A percentile compares a stretch with the other conserved stretches of the same genome.
Evolutionary conservation across 2,888 invertebrate species (phyloP).

Genomic region (Phortica okadai): DNA sequence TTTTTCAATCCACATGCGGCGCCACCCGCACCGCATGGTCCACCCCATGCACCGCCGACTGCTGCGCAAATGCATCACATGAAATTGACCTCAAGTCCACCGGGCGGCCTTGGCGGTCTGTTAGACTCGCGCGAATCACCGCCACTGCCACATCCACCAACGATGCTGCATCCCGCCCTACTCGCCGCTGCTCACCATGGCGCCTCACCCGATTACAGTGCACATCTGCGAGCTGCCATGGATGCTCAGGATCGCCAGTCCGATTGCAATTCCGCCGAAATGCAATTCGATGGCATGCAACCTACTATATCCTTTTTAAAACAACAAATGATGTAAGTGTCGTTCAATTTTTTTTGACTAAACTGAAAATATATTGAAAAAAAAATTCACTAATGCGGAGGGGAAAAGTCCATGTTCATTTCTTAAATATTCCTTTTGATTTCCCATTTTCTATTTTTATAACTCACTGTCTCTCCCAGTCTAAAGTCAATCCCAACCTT

Average conservation of each 20-base stretch:
- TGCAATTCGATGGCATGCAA: slow-evolving; percentile 93
- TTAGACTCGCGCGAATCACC: slow-evolving; percentile 86
- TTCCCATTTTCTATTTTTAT: neutral
- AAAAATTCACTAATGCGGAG: no score
- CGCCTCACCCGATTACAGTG: slow-evolving; percentile 87
- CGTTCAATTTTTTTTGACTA: neutral
- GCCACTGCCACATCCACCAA: slow-evolving; percentile 89
- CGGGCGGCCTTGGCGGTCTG: slow-evolving; percentile 80
- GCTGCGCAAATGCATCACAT: slow-evolving; percentile 76
- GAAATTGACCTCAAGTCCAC: slow-evolving; percentile 78
- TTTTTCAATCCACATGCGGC: slow-evolving; percentile 84
- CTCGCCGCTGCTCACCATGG: slow-evolving; percentile 89
- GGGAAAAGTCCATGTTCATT: neutral
- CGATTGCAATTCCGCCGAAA: slow-evolving; percentile 93
- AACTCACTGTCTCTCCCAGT: neutral
- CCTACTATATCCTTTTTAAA: slow-evolving; percentile 97
- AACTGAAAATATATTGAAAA: neutral
- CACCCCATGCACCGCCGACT: slow-evolving; percentile 77
- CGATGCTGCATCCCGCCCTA: slow-evolving; percentile 90
- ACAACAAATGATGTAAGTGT: slow-evolving; percentile 72
- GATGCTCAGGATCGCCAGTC: slow-evolving; percentile 91
- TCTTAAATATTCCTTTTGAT: neutral
- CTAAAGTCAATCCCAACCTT: neutral
- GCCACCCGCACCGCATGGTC: slow-evolving; percentile 72
- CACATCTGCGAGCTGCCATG: slow-evolving; percentile 84